Percentiles rank a stretch among this genome's conserved stretches.
phyloP scores from a whole-genome alignment of 2,113 vertebrate species.

The Misgurnus anguillicaudatus region DNA sequence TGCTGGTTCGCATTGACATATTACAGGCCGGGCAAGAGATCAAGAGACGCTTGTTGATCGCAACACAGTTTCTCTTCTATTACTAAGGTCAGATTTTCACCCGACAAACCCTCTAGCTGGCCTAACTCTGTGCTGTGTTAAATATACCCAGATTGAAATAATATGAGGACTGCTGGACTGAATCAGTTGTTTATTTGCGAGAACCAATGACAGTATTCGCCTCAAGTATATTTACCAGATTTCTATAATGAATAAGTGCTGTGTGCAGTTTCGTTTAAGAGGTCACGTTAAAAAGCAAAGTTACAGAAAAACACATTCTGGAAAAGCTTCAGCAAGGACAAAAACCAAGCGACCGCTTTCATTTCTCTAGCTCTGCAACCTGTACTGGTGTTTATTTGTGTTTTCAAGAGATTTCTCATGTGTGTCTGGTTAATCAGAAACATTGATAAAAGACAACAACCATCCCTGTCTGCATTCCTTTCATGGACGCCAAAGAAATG shows the following conservation, averaged over 20 bases:
- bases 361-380: slow-evolving; percentile 10
- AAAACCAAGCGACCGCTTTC: slow-evolving; percentile 36
- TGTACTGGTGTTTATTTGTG: slow-evolving; percentile 13
- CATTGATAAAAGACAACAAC: background rate
- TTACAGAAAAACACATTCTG: slow-evolving; percentile 38
- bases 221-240: slow-evolving; percentile 27
- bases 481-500: too few species aligned
- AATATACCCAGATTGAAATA: slow-evolving; percentile 39
- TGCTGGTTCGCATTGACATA: slow-evolving; percentile 23
- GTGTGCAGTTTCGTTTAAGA: slow-evolving; percentile 28
- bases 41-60: slow-evolving; percentile 26
- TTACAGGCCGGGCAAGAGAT: slow-evolving; percentile 6
- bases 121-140: background rate
- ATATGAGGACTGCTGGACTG: slow-evolving; percentile 11
- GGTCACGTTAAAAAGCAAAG: slow-evolving; percentile 22
- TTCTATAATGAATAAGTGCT: slow-evolving; percentile 43
- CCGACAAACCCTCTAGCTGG: background rate
- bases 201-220: slow-evolving; percentile 6
- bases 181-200: slow-evolving; percentile 36
- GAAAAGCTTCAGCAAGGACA: slow-evolving; percentile 16
- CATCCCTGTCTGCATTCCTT: too few species aligned
- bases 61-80: slow-evolving; percentile 6
- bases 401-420: background rate
- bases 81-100: background rate
- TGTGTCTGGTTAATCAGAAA: background rate